These are phyloP conservation scores for Acarapis woodi DNA, from an alignment of 1,140 invertebrate species.

Conservation along the genomic window DNA sequence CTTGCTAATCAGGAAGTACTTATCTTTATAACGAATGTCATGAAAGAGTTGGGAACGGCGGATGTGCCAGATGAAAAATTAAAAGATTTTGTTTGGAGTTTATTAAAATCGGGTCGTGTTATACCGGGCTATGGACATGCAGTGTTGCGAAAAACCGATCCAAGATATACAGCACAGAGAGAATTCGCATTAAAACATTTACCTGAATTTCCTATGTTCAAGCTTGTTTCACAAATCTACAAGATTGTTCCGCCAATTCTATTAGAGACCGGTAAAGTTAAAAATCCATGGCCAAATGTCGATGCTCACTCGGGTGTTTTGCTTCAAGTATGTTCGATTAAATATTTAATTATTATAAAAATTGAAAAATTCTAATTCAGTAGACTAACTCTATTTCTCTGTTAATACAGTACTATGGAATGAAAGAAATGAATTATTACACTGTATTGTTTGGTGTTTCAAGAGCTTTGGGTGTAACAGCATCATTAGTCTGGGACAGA, in stretches of 20 bases:
- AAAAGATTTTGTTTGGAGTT: constrained; percentile 26
- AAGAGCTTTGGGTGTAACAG: constrained; percentile 59
- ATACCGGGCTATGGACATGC: constrained; percentile 31
- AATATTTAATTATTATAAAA: too few relatives aligned
- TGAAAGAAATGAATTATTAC: constrained; percentile 97
- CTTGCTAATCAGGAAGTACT: constrained; percentile 27
- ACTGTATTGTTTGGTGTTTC: constrained; percentile 91
- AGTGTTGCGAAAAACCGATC: constrained; percentile 29
- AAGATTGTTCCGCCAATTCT: constrained; percentile 27
- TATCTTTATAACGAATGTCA: constrained; percentile 20
- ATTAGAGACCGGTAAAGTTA: constrained; percentile 26
- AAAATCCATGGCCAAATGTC: constrained; percentile 32
- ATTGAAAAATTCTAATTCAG: too few relatives aligned
- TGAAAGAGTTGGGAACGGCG: constrained; percentile 19
- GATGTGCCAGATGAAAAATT: constrained; percentile 24
- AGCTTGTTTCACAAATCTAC: constrained; percentile 23
- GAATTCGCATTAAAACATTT: constrained; percentile 28
- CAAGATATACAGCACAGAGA: constrained; percentile 25
- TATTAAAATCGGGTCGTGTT: constrained; percentile 27
- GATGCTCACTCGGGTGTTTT: constrained; percentile 30
- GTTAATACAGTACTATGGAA: constrained; percentile 55
- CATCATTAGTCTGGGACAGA: constrained; percentile 76
- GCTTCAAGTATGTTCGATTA: constrained; percentile 20
- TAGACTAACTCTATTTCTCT: too few relatives aligned
- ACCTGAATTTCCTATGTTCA: constrained; percentile 25